Evolutionary conservation across 2,797 vertebrate genomes (phyloP).

Genomic region (Cheirogaleus major): DNA sequence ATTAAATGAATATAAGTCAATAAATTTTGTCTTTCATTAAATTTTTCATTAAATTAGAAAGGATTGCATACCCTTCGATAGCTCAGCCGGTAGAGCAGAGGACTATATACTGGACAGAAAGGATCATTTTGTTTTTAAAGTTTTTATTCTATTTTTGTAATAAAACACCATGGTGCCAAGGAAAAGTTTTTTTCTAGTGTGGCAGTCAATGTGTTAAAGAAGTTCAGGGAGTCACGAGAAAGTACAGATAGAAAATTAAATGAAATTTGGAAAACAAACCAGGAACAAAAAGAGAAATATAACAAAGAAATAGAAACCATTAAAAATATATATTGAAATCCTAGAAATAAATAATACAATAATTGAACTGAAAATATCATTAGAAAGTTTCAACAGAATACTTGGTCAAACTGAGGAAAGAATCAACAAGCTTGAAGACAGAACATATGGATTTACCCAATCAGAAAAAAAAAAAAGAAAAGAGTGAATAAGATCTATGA

Average conservation of each 20-base stretch:
- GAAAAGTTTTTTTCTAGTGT: too few relatives aligned
- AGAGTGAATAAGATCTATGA: too few relatives aligned
- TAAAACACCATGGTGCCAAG: too few relatives aligned
- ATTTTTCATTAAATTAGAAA: too few relatives aligned
- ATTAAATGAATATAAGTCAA: too few relatives aligned
- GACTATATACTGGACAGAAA: conserved; percentile 66
- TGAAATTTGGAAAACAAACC: background rate
- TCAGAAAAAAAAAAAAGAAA: background rate
- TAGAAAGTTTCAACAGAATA: background rate
- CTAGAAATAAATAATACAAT: background rate
- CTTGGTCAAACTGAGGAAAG: background rate
- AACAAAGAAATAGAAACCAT: background rate
- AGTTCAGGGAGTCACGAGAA: background rate
- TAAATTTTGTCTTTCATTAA: too few relatives aligned
- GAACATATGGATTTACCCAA: background rate
- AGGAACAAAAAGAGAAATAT: background rate
- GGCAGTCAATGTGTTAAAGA: background rate
- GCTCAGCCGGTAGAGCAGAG: conserved; percentile 85
- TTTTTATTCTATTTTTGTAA: too few relatives aligned
- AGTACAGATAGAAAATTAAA: background rate
- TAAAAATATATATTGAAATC: background rate
- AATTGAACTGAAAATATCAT: background rate
- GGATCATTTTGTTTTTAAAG: too few relatives aligned
- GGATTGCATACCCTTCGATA: conserved; percentile 82
- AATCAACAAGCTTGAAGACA: background rate